A percentile compares a stretch with the other conserved stretches of the same genome.
phyloP scores from a whole-genome alignment of 2,888 invertebrate species.

The Tenthredo amoena region DNA sequence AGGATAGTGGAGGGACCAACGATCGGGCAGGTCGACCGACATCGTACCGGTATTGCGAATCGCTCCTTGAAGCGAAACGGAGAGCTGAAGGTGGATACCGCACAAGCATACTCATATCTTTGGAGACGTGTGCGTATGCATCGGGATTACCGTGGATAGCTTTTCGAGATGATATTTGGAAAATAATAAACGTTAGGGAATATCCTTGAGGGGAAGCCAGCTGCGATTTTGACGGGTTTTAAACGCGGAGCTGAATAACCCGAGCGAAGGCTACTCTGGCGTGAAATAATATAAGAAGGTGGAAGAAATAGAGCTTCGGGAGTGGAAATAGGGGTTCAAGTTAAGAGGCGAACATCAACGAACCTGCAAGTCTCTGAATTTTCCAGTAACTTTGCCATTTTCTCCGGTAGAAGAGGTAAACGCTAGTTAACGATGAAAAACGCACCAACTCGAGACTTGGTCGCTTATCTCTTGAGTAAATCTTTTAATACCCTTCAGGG shows the following conservation, averaged over 20 bases:
- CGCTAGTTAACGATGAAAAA: conserved; percentile 51
- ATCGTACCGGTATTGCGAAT: not conserved
- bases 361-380: conserved; percentile 41
- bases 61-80: conserved; percentile 3
- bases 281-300: conserved; percentile 40
- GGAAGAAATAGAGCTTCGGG: not conserved
- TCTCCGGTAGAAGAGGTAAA: conserved; percentile 35
- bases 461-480: conserved; percentile 49
- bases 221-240: conserved; percentile 33
- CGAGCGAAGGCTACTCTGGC: conserved; percentile 41
- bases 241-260: conserved; percentile 23
- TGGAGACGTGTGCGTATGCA: not conserved
- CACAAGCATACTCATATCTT: not conserved
- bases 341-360: conserved; percentile 35
- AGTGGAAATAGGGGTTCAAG: not conserved
- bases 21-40: conserved; percentile 15
- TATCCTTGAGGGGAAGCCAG: not conserved
- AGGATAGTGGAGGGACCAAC: conserved; percentile 25
- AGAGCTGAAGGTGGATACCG: not conserved
- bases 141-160: conserved; percentile 1
- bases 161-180: not conserved
- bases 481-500: conserved; percentile 50
- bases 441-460: conserved; percentile 41
- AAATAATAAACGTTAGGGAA: conserved; percentile 9
- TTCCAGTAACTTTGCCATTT: conserved; percentile 42